phyloP scores from a whole-genome alignment of 2,888 invertebrate genomes.

The Zaprionus bogoriensis region DNA sequence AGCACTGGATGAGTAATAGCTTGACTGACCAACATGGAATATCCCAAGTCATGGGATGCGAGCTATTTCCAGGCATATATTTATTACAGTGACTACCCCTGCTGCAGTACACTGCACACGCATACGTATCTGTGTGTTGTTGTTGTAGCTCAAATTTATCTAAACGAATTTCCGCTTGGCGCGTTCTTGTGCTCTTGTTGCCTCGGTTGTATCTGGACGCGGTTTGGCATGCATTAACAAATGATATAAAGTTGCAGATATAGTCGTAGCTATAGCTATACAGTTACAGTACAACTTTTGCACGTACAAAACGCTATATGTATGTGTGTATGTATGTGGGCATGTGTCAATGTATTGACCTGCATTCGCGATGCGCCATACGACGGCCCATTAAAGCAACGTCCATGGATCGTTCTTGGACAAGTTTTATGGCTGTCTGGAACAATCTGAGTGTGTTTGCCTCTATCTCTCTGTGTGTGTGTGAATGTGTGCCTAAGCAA shows the following conservation, averaged over 20 bases:
- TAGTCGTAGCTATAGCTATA: neutral
- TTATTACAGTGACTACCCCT: too few species aligned
- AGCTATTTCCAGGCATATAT: neutral
- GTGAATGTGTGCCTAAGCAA: neutral
- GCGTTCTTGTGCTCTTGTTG: neutral
- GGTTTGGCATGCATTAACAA: neutral
- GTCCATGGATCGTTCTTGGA: slow-evolving; percentile 1
- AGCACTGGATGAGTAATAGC: too few species aligned
- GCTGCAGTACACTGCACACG: too few species aligned
- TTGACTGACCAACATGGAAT: too few species aligned
- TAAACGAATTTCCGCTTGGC: slow-evolving; percentile 7
- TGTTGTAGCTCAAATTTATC: slow-evolving; percentile 9
- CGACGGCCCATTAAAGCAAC: slow-evolving; percentile 5
- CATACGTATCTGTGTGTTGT: neutral
- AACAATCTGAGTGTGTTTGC: too few species aligned
- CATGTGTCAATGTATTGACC: slow-evolving; percentile 17
- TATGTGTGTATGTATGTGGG: neutral
- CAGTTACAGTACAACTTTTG: neutral
- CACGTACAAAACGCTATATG: neutral
- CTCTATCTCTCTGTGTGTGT: too few species aligned
- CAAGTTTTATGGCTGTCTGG: slow-evolving; percentile 8
- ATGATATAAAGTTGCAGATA: neutral
- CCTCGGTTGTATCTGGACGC: neutral
- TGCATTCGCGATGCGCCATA: slow-evolving; percentile 26
- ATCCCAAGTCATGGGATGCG: too few species aligned